phyloP scores from a whole-genome alignment of 2,797 vertebrate genomes.

The Tadarida brasiliensis region DNA sequence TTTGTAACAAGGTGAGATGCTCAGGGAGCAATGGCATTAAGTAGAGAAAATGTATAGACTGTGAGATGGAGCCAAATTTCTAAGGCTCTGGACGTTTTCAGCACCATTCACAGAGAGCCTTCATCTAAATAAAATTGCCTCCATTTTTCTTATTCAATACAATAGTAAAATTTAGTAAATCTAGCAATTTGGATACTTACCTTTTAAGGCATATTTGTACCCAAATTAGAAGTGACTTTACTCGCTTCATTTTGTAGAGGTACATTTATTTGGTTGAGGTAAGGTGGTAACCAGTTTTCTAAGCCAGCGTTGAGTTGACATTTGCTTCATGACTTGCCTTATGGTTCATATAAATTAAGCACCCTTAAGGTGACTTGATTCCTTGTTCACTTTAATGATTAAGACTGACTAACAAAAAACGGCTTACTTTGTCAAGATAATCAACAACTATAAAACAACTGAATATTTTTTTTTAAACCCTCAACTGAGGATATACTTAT shows the following conservation, averaged over 20 bases:
- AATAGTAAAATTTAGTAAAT: conserved; percentile 41
- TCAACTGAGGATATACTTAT: background rate
- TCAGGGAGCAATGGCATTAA: background rate
- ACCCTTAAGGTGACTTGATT: conserved; percentile 26
- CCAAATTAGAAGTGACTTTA: conserved; percentile 37
- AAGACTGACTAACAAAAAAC: conserved; percentile 55
- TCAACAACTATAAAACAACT: background rate
- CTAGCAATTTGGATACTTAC: background rate
- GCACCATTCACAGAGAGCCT: background rate
- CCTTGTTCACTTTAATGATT: conserved; percentile 13
- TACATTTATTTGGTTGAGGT: conserved; percentile 19
- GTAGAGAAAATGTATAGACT: background rate
- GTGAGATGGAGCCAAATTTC: background rate
- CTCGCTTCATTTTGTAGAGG: conserved; percentile 10
- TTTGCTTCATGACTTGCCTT: conserved; percentile 25
- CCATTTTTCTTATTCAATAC: too few relatives aligned
- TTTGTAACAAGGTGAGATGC: conserved; percentile 27
- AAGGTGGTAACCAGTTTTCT: conserved; percentile 33
- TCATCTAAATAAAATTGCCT: conserved; percentile 28
- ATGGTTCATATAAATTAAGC: background rate
- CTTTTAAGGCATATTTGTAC: conserved; percentile 14
- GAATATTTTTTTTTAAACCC: background rate
- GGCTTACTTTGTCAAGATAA: conserved; percentile 44
- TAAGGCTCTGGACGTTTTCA: background rate
- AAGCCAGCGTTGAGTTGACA: conserved; percentile 16